These are phyloP conservation scores for Triplophysa yarkandensis DNA, from an alignment of 2,797 vertebrate genomes.

Conservation along the genomic window DNA sequence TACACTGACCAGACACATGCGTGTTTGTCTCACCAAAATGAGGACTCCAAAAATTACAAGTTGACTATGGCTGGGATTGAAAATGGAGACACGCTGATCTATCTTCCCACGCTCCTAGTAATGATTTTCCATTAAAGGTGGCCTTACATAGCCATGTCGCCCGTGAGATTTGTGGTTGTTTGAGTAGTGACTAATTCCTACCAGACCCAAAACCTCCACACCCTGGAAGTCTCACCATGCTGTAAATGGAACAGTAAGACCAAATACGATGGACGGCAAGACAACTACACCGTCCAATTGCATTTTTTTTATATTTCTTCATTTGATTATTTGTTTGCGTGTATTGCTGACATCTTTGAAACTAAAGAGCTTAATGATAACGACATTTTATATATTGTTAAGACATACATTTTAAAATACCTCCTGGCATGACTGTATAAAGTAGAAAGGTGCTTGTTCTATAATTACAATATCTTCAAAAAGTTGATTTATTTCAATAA, in stretches of 20 bases:
- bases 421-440: too few relatives aligned
- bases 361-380: too few relatives aligned
- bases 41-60: constrained; percentile 39
- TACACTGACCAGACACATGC: constrained; percentile 18
- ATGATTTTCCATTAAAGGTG: constrained; percentile 45
- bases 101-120: constrained; percentile 49
- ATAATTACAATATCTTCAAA: too few relatives aligned
- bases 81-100: constrained; percentile 19
- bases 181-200: constrained; percentile 59
- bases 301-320: too few relatives aligned
- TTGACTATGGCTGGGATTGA: background rate
- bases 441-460: too few relatives aligned
- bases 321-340: too few relatives aligned
- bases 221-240: constrained; percentile 33
- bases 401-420: too few relatives aligned
- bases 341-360: too few relatives aligned
- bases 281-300: too few relatives aligned
- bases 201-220: constrained; percentile 55
- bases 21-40: constrained; percentile 14
- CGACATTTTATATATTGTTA: too few relatives aligned
- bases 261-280: background rate
- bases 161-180: constrained; percentile 56
- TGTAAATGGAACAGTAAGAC: constrained; percentile 16
- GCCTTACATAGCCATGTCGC: constrained; percentile 26
- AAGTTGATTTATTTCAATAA: too few relatives aligned